phyloP scores from a whole-genome alignment of 2,888 invertebrate genomes.

The Thereva unica region DNA sequence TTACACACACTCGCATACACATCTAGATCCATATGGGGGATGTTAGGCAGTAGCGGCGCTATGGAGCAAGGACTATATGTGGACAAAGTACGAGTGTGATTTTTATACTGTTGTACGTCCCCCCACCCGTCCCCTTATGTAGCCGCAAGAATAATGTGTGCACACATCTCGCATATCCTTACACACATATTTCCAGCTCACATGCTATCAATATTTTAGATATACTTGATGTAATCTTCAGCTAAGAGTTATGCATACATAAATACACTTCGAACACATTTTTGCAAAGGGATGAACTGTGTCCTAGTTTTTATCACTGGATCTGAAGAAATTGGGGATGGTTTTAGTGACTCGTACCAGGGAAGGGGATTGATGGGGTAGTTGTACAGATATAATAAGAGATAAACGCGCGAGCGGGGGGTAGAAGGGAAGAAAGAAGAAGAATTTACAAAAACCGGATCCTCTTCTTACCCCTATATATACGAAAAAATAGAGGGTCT shows the following conservation, averaged over 20 bases:
- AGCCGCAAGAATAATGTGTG: conserved; percentile 6
- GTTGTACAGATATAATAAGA: background rate
- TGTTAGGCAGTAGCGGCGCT: too few species aligned
- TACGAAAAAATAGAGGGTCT: too few species aligned
- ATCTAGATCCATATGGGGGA: too few species aligned
- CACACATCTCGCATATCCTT: background rate
- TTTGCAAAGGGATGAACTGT: conserved; percentile 6
- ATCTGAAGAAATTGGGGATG: background rate
- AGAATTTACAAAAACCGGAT: too few species aligned
- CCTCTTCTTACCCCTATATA: too few species aligned
- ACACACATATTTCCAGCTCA: background rate
- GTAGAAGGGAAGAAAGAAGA: too few species aligned
- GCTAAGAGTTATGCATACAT: conserved; percentile 35
- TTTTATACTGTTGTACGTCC: background rate
- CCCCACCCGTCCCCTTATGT: background rate
- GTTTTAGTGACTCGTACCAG: background rate
- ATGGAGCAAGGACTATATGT: background rate
- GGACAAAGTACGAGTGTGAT: conserved; percentile 12
- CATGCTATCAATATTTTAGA: conserved; percentile 33
- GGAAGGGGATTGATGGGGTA: background rate
- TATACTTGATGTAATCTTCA: conserved; percentile 32
- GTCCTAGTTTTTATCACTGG: conserved; percentile 23
- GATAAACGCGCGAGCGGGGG: too few species aligned
- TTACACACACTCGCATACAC: too few species aligned
- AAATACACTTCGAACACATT: conserved; percentile 14